A percentile compares a stretch with the other conserved stretches of the same genome.
These are phyloP conservation scores for Ciconia nigra DNA, from an alignment of 2,797 vertebrate genomes.

Conservation along the genomic window DNA sequence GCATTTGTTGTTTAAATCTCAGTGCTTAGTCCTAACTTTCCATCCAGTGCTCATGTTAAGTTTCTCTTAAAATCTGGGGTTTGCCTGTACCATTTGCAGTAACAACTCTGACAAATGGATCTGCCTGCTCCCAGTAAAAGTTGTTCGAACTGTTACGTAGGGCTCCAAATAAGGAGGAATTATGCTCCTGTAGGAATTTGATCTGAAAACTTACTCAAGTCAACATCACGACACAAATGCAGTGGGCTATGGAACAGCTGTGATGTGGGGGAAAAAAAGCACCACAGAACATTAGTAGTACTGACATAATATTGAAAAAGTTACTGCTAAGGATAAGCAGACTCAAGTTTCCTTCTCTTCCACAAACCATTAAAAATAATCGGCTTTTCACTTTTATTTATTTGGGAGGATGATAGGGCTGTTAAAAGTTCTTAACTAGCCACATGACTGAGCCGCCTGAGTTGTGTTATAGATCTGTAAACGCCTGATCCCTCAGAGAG, in stretches of 20 bases:
- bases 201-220: neutral
- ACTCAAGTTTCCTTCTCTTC: neutral
- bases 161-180: neutral
- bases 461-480: conserved; percentile 41
- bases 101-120: neutral
- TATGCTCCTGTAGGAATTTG: neutral
- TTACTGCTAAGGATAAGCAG: neutral
- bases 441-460: neutral
- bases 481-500: conserved; percentile 53
- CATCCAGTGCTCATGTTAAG: neutral
- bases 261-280: neutral
- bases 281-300: neutral
- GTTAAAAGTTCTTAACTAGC: neutral
- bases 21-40: neutral
- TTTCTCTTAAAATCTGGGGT: neutral
- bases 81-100: neutral
- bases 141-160: neutral
- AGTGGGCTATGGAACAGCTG: neutral
- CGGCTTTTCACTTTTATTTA: neutral
- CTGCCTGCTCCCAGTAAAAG: neutral
- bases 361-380: neutral
- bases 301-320: neutral
- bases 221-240: neutral
- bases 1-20: neutral
- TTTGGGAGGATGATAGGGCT: neutral